Base-by-base conservation (phyloP, 2,113 vertebrate genomes). In the Meles meles region DNA sequence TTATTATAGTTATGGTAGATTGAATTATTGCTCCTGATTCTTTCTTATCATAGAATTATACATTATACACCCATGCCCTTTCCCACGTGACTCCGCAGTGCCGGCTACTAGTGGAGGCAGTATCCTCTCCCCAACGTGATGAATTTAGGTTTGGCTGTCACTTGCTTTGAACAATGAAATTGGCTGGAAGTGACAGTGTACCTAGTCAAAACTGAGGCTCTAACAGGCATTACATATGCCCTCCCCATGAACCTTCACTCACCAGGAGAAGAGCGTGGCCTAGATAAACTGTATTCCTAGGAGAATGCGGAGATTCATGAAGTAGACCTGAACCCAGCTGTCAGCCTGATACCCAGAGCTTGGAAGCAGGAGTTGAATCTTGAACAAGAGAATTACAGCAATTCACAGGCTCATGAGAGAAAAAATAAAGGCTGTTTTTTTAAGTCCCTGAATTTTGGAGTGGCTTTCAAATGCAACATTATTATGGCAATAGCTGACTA, bases 381-480 rank as follows among this genome's bases (percentile, higher is more conserved):
- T 67, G 12, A 9, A 42, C 34, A 87, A 72, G 59, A 83, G 47
- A 95, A 39, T 71, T 61, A 10, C 17, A 77, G 49, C 83, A 93
- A 77, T 34, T 83, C 47, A 87, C n/a, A 94, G 74, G 86, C 12
- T 44, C 55, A 34, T 74, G 55, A 88, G 39, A 31, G n/a, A 49
- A 74, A 89, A 94, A 94, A 88, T 59, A 90, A 96, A 93, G 34
- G 9, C 49, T 61, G 39, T 7, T 31, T 96, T 37, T 65, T 90
- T 69, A 94, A 92, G 63, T 37, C 49, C 71, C 63, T 83, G 23
- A 95, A 94, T 82, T 87, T 82, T 21, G 47, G 47, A 34, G 52
- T 34, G 14, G 1, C 29, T 93, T 84, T 69, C 65, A 44, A 15
- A 17, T 90, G 67, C 2, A 67, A 17, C n/a, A 27, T 90, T 92